Evolutionary conservation across 2,888 invertebrate genomes (phyloP).

Genomic region (Tanaodytes sp.): DNA sequence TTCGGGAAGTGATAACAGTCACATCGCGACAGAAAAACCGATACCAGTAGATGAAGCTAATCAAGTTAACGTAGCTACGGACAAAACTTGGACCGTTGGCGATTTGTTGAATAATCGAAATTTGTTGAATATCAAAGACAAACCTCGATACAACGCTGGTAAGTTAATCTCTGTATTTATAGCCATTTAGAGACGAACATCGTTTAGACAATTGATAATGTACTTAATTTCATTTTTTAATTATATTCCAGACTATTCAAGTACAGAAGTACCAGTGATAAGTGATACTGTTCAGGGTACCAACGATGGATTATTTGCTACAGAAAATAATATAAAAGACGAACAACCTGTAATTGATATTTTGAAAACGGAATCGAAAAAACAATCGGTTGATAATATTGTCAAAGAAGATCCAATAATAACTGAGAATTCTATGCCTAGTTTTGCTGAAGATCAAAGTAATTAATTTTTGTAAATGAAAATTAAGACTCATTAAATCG

Average conservation of each 20-base stretch:
- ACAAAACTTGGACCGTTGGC: constrained; percentile 58
- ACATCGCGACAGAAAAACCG: constrained; percentile 24
- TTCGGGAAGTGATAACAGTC: constrained; percentile 27
- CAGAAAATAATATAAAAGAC: constrained; percentile 24
- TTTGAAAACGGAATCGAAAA: no score
- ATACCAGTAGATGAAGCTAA: constrained; percentile 54
- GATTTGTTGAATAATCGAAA: constrained; percentile 64
- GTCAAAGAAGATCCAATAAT: no score
- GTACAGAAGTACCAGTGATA: constrained; percentile 41
- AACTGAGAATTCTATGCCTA: no score
- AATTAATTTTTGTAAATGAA: no score
- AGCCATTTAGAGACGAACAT: no score
- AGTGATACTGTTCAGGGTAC: constrained; percentile 41
- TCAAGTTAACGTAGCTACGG: constrained; percentile 56
- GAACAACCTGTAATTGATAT: no score
- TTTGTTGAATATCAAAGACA: constrained; percentile 64
- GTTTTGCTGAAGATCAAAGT: no score
- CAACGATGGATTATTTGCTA: constrained; percentile 10
- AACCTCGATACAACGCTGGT: constrained; percentile 57
- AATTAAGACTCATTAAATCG: no score
- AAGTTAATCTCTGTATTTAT: no score
- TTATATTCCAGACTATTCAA: constrained; percentile 32
- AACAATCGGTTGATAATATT: no score
- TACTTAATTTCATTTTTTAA: constrained; percentile 9
- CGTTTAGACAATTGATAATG: background rate